Conservation (phyloP, 1,140 invertebrate species). For the Trachymyrmex cornetzi region DNA sequence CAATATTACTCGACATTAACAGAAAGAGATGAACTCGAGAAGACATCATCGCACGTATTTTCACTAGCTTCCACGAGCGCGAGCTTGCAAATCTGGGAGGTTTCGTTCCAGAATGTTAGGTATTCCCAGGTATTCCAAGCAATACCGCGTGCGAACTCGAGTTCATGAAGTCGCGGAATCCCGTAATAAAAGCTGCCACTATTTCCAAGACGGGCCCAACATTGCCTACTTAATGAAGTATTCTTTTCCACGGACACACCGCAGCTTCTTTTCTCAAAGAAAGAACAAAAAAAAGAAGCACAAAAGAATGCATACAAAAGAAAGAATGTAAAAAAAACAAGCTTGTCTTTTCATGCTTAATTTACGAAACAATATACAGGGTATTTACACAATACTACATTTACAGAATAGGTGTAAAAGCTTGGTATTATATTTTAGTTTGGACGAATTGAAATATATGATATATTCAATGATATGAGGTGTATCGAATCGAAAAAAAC, state of each 20-base stretch:
- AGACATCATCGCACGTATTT: conserved; percentile 30
- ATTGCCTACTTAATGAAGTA: conserved; percentile 38
- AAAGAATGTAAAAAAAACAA: conserved; percentile 6
- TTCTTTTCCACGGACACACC: conserved; percentile 16
- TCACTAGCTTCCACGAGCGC: conserved; percentile 20
- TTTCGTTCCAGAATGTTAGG: conserved; percentile 48
- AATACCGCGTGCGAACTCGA: conserved; percentile 34
- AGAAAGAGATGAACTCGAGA: background rate
- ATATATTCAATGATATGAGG: background rate
- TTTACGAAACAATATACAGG: conserved; percentile 4
- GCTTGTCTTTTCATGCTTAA: background rate
- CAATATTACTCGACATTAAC: conserved; percentile 2
- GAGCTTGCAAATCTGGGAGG: conserved; percentile 22
- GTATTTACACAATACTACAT: background rate
- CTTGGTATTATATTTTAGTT: conserved; percentile 15
- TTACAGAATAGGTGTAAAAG: background rate
- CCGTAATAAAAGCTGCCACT: conserved; percentile 40
- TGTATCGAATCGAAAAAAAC: background rate
- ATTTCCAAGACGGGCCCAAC: conserved; percentile 31
- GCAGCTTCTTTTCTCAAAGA: background rate
- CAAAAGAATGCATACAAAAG: background rate
- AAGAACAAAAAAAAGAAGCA: background rate
- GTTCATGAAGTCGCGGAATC: conserved; percentile 50
- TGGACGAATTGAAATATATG: background rate
- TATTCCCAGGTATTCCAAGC: conserved; percentile 53